Base-by-base conservation (phyloP, 2,113 vertebrate genomes). In the Peromyscus californicus region DNA sequence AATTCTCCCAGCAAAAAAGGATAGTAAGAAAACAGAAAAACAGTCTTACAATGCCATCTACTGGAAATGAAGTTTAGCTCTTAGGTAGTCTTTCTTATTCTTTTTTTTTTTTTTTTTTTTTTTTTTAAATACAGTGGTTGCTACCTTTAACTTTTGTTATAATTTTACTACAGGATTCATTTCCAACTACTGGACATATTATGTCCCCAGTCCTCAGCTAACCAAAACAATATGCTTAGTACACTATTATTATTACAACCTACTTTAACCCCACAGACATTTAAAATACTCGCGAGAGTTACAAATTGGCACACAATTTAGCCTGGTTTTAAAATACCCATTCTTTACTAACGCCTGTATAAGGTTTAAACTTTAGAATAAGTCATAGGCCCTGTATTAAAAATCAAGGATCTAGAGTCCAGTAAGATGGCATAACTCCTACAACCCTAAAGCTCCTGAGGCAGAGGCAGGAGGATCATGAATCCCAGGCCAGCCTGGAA, bases 1-100 rank as follows among this genome's bases (percentile, higher is more conserved):
- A 97, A 98, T 91, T 94, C 78, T 39, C 75, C 39, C 67, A 92
- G 89, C 63, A 91, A 93, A 94, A 92, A 93, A 1, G 6, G 39
- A 69, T 22, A 11, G n/a, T 82, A 95, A 94, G 31, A 85, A 85
- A 31, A 31, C 90, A 95, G n/a, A 85, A 95, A 95, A 65, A 95
- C 86, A 96, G 98, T 94, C 89, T 97, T 96, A 98, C 65, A 97
- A 96, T 97, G 98, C 98, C 98, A 98, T 97, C 99, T 99, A 96
- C 98, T 98, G 99, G 98, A 95, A 79, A 97, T 94, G 45, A 96
- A 95, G 29, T 83, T 95, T 79, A 96, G 36, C 51, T 26, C 0
- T 97, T 22, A 75, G 33, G 36, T 59, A 33, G 5, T 79, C 61
- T 90, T 17, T 4, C 42, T 57, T 67, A 67, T 19, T 17, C 16